Evolutionary conservation across 2,113 vertebrate species (phyloP).

Genomic region (Seriola dumerili): DNA sequence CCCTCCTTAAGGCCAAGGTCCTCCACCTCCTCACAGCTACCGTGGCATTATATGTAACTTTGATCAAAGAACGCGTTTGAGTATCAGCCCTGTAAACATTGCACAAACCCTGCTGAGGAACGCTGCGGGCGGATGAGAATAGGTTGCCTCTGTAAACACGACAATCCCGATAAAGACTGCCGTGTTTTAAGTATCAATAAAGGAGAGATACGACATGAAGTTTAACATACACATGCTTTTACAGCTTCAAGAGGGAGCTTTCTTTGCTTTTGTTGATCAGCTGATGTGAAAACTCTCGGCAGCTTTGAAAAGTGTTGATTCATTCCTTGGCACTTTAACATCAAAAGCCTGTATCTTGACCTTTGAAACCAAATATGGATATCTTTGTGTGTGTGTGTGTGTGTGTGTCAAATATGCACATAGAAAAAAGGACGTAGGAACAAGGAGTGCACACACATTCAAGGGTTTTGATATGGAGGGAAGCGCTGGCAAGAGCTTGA

Average conservation of each 20-base stretch:
- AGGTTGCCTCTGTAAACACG: constrained; percentile 6
- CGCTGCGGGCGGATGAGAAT: neutral
- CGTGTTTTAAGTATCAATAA: constrained; percentile 39
- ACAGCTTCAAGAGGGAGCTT: constrained; percentile 13
- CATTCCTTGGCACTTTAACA: constrained; percentile 23
- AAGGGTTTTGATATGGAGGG: neutral
- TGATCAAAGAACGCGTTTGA: constrained; percentile 27
- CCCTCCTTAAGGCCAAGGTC: constrained; percentile 39
- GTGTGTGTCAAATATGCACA: constrained; percentile 9
- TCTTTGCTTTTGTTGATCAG: constrained; percentile 12
- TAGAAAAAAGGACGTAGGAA: neutral
- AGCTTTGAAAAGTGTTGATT: constrained; percentile 12
- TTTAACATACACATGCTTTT: neutral
- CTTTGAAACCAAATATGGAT: constrained; percentile 59
- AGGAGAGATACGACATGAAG: neutral
- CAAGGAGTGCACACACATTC: neutral
- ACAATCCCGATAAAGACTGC: neutral
- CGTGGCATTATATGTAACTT: neutral
- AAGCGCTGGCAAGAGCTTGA: neutral
- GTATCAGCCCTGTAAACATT: constrained; percentile 30
- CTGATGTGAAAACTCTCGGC: constrained; percentile 30
- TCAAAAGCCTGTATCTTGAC: constrained; percentile 26
- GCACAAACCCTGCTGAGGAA: neutral
- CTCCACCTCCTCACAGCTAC: constrained; percentile 19
- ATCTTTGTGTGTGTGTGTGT: constrained; percentile 20